Evolutionary conservation across 1,140 invertebrate species (phyloP).

Genomic region (Tetragonula clypearis): DNA sequence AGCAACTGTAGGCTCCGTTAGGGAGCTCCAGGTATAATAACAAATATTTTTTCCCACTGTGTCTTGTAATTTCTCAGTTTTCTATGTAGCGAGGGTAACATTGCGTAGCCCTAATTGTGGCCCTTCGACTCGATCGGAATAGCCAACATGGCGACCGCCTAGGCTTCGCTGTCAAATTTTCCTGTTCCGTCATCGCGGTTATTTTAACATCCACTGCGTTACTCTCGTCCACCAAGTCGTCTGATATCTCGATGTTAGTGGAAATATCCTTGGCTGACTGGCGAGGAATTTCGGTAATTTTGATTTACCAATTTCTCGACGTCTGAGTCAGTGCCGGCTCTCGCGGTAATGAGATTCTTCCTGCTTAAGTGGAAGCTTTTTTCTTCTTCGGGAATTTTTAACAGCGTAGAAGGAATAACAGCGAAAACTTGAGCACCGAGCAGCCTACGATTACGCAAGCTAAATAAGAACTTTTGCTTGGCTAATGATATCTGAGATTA

Average conservation of each 20-base stretch:
- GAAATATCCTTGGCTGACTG: background rate
- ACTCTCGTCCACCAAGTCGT: background rate
- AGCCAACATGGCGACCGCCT: slow-evolving; percentile 65
- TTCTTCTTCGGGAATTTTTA: slow-evolving; percentile 36
- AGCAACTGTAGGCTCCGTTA: slow-evolving; percentile 57
- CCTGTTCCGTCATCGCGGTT: slow-evolving; percentile 53
- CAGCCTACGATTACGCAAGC: background rate
- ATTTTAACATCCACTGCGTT: slow-evolving; percentile 51
- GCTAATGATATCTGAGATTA: slow-evolving; percentile 30
- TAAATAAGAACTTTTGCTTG: slow-evolving; percentile 12
- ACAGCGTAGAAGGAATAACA: background rate
- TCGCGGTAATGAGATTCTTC: slow-evolving; percentile 61
- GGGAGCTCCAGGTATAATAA: slow-evolving; percentile 64
- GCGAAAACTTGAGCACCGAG: background rate
- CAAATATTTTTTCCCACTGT: background rate
- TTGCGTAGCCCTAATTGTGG: background rate
- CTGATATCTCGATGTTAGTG: background rate
- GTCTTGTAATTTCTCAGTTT: background rate
- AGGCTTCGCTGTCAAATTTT: slow-evolving; percentile 67
- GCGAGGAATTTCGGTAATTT: background rate
- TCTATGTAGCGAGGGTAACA: background rate
- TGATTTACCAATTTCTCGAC: background rate
- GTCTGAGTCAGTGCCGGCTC: slow-evolving; percentile 50
- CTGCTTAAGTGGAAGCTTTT: slow-evolving; percentile 49
- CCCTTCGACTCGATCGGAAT: slow-evolving; percentile 40